Evolutionary conservation across 2,888 invertebrate genomes (phyloP).

Genomic region (Amblyjoppa fuscipennis): DNA sequence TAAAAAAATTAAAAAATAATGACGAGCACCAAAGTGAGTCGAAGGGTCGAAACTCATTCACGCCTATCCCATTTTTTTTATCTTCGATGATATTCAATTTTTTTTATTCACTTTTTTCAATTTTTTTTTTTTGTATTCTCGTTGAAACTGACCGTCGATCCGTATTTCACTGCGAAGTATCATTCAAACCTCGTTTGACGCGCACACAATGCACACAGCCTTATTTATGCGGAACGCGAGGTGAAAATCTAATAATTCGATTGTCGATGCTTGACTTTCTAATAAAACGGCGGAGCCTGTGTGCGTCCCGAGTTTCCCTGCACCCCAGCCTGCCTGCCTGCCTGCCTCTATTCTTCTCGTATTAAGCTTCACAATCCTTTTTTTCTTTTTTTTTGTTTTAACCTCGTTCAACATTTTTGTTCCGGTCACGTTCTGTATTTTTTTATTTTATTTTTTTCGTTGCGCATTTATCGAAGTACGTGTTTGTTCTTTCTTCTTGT

Average conservation of each 20-base stretch:
- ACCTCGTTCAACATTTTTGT: constrained; percentile 29
- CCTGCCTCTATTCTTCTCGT: constrained; percentile 3
- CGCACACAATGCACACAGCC: constrained; percentile 40
- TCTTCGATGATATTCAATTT: not conserved
- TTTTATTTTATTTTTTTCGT: constrained; percentile 41
- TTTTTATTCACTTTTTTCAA: constrained; percentile 1
- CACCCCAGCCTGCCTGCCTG: constrained; percentile 37
- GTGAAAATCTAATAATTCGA: constrained; percentile 80
- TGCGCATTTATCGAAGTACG: constrained; percentile 55
- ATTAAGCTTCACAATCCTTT: not conserved
- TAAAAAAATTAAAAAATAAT: not conserved
- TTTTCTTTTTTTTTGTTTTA: constrained; percentile 10
- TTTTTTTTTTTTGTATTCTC: not conserved
- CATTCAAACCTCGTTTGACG: constrained; percentile 7
- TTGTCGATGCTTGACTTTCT: constrained; percentile 85
- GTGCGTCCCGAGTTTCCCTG: constrained; percentile 51
- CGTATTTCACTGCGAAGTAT: constrained; percentile 1
- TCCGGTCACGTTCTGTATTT: constrained; percentile 7
- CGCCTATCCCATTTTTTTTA: not conserved
- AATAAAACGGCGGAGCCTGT: constrained; percentile 64
- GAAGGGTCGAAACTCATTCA: not conserved
- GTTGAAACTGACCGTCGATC: constrained; percentile 20
- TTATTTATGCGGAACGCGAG: constrained; percentile 24
- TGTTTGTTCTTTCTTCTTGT: constrained; percentile 34
- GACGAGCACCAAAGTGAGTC: not conserved